Evolutionary conservation across 2,888 invertebrate genomes (phyloP), one percentile per base, ranked within the genome.

Genomic region (Idaea biselata): DNA sequence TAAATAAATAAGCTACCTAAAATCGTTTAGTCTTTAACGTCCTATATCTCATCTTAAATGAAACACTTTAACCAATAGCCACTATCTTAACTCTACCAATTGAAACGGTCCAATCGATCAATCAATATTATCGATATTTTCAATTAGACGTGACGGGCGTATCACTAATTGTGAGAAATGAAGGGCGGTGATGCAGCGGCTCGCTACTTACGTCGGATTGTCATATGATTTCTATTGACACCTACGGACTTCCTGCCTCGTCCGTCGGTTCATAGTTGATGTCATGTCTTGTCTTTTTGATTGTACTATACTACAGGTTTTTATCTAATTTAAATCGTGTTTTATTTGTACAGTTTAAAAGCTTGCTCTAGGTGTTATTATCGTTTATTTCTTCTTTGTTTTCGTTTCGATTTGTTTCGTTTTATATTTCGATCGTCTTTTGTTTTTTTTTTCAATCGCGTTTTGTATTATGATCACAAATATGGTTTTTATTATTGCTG

Each of bases 81-180:
- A 25, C 60, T 64, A 62, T 64, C 65, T 67, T 63, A 62, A 58
- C 32, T 18, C 56, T 56, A 70, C 61, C 68, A 68, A 67, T 59
- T 69, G 72, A 68, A 77, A 78, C 77, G 79, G 76, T 82, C 79
- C 76, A 75, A 83, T 83, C 84, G 79, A 91, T 91, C 90, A 89
- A 90, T 91, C 90, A 89, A 88, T 88, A 88, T 89, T 86, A 89
- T 88, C 88, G 88, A 88, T 83, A 84, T 76, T 74, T 72, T 83
- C 86, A 87, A 88, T 88, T 87, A 81, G 80, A 66, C 74, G 68
- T 76, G 73, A 75, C 73, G 76, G 76, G 79, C 78, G 73, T 77
- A 77, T 64, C 80, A 73, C 78, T 82, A 82, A 84, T 83, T 81
- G 81, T 76, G 69, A 75, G 72, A 74, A 79, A 82, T 79, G 75